Evolutionary conservation across 2,797 vertebrate genomes (phyloP), one percentile per base, ranked within the genome.

Genomic region (Otolemur crassicaudatus): DNA sequence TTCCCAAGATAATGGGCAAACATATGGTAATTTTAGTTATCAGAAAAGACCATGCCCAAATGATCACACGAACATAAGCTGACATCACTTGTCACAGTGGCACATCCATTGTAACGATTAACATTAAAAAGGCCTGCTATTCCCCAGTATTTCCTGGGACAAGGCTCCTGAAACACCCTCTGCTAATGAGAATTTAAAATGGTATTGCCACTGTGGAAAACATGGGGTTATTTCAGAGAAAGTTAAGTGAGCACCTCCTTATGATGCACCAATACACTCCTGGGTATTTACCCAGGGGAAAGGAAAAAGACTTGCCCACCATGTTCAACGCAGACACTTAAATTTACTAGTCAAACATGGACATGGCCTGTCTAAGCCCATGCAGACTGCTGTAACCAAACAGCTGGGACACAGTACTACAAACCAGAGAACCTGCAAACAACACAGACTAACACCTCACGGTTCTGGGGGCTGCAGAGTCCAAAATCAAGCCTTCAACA

Each of bases 221-320:
- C 27, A 12, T n/a, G 31, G 2, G 9, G 14, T 53, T 23, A 46
- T 61, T 81, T 69, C 31, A 65, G 61, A 46, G 91, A 82, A 69
- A 3, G 1, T 67, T 60, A 76, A 72, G 27, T 19, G n/a, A 27
- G n/a, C 1, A 27, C 1, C 9, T 60, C 70, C 5, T 0, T 5
- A 60, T 14, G 8, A 34, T 49, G 3, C 6, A n/a, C 19, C 69
- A 20, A 60, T 31, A 31, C 0, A 23, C 2, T 49, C 13, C 58
- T 29, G n/a, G 46, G 13, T 40, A 56, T 67, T 49, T 13, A 75
- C 12, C 23, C 9, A 23, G 0, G 4, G 60, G 73, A 58, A 70
- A 37, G 19, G 40, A 81, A 91, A 60, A 56, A 86, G 37, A 20
- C 29, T 5, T 37, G 49, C 31, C 7, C 1, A 6, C 8, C 14